A percentile compares a stretch with the other conserved stretches of the same genome.
Conservation (phyloP, 2,888 invertebrate genomes). For the Ceratothoa steindachneri region DNA sequence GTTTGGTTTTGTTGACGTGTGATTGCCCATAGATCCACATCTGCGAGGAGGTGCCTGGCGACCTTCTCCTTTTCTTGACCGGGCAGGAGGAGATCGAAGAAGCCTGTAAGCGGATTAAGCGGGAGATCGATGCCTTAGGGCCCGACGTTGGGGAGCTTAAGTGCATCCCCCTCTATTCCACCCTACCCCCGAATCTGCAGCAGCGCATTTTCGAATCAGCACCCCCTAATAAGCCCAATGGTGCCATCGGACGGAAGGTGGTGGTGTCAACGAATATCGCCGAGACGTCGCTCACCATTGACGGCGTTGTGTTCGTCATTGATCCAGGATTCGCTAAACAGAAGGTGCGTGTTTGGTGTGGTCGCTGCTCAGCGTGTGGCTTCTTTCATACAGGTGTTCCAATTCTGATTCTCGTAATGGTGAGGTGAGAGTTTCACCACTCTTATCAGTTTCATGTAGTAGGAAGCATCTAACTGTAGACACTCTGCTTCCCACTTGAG, state of each 20-base stretch:
- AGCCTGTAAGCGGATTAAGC: slow-evolving; percentile 93
- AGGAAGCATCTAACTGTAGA: no score
- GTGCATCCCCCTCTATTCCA: slow-evolving; percentile 97
- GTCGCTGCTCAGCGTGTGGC: no score
- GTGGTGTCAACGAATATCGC: slow-evolving; percentile 99
- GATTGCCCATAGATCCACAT: slow-evolving; percentile 93
- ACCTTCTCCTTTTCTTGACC: slow-evolving; percentile 84
- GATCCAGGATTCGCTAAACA: slow-evolving; percentile 99
- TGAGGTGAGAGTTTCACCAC: not conserved
- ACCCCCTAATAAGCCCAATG: slow-evolving; percentile 82
- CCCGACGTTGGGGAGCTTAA: slow-evolving; percentile 95
- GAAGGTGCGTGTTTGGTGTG: slow-evolving; percentile 62
- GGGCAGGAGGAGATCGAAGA: slow-evolving; percentile 92
- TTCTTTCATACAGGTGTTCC: no score
- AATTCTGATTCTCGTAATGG: not conserved
- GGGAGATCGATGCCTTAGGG: slow-evolving; percentile 92
- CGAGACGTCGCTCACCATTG: slow-evolving; percentile 97
- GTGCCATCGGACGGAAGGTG: slow-evolving; percentile 79
- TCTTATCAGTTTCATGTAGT: not conserved
- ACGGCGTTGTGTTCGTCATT: slow-evolving; percentile 98
- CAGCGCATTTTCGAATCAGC: slow-evolving; percentile 96
- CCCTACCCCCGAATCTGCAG: slow-evolving; percentile 92
- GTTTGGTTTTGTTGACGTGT: no score
- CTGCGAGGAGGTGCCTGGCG: slow-evolving; percentile 87
- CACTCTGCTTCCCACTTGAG: no score